Evolutionary conservation across 2,797 vertebrate genomes (phyloP).

Genomic region (Chromis chromis): DNA sequence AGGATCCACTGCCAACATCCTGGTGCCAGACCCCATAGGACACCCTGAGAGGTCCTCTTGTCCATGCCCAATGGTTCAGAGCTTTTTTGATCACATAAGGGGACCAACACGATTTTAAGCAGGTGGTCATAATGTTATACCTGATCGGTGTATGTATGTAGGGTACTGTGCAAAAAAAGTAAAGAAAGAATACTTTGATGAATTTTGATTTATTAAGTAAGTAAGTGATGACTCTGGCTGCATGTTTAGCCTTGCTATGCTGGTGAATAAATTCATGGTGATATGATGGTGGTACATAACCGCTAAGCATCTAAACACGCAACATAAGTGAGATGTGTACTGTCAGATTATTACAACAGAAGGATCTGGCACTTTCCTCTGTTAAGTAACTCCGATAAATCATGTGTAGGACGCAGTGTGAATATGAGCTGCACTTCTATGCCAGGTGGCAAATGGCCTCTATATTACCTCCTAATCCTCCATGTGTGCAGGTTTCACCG

Average conservation of each 20-base stretch:
- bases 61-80: too few species aligned
- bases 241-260: background rate
- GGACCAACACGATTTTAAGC: too few species aligned
- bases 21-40: too few species aligned
- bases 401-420: background rate
- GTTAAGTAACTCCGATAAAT: background rate
- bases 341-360: background rate
- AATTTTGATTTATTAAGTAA: too few species aligned
- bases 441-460: slow-evolving; percentile 5
- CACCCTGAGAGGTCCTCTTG: too few species aligned
- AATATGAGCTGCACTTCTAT: background rate
- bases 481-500: background rate
- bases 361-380: background rate
- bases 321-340: background rate
- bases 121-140: too few species aligned
- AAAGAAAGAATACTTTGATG: too few species aligned
- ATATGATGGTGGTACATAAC: too few species aligned
- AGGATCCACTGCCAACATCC: too few species aligned
- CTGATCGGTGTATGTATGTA: too few species aligned
- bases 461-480: slow-evolving; percentile 33
- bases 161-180: too few species aligned
- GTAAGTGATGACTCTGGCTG: background rate
- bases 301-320: background rate
- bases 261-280: background rate
- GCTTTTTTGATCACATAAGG: too few species aligned